Evolutionary conservation across 2,888 invertebrate species (phyloP).

Genomic region (Drosophila nr. perissopoda): DNA sequence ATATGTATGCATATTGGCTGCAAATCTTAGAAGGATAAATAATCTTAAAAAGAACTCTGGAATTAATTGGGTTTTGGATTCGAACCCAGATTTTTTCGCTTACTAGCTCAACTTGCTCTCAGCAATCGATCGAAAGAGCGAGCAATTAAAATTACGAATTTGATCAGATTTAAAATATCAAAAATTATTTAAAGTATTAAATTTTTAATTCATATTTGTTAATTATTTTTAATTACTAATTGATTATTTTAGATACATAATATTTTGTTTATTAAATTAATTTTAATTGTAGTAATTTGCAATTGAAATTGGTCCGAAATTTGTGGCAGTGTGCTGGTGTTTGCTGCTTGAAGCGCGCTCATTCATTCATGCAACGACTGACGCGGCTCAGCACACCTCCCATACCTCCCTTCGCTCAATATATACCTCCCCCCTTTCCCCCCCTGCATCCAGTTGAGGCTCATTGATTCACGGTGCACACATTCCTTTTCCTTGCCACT

Average conservation of each 20-base stretch:
- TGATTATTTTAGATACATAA: neutral
- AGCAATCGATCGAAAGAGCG: too few relatives aligned
- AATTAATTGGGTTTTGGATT: neutral
- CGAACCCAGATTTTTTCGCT: neutral
- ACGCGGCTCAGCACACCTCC: slow-evolving; percentile 3
- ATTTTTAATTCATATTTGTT: neutral
- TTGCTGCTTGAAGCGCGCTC: slow-evolving; percentile 48
- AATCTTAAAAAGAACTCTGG: neutral
- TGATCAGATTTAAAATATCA: neutral
- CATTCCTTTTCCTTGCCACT: slow-evolving; percentile 79
- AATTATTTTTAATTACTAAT: neutral
- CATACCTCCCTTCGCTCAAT: neutral
- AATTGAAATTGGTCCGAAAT: neutral
- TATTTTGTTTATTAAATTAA: neutral
- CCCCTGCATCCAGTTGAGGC: slow-evolving; percentile 54
- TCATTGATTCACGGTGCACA: slow-evolving; percentile 79
- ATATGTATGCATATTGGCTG: neutral
- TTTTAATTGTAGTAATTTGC: neutral
- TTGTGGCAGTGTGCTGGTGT: slow-evolving; percentile 8
- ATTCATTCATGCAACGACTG: slow-evolving; percentile 72
- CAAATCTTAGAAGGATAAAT: neutral
- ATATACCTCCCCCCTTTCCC: neutral
- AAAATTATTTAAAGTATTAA: neutral
- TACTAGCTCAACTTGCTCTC: neutral
- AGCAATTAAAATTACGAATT: neutral